Base-by-base conservation (phyloP, 2,888 invertebrate genomes). In the Drosophila mulleri region DNA sequence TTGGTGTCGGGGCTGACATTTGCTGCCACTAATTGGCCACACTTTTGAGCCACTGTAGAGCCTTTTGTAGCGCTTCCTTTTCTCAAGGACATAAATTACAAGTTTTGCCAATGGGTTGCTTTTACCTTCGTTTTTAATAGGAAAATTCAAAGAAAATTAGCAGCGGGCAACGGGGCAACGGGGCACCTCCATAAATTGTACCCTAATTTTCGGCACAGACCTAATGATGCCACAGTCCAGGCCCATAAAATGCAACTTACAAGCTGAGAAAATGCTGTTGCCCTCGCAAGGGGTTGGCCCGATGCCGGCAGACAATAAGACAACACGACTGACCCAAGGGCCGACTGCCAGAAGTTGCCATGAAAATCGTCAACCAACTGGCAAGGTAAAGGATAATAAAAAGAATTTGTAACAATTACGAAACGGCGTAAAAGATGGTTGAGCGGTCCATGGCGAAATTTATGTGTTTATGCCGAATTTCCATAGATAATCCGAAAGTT, bases 1-100 rank as follows among this genome's bases (percentile, higher is more conserved):
- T 1, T 37, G 3, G 23, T 63, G 26, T 23, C 48, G 35, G 29
- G 76, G 26, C 53, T 64, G 66, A 61, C 77, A 86, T 83, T 80
- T 80, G 71, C 79, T 65, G 89, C 89, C 87, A 82, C 80, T 89
- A 89, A 89, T 85, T 85, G 84, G 84, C 89, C 89, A 67, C 77
- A 71, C 62, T 84, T 80, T 69, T 59, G 35, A 50, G 58, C 48
- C 72, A 65, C 62, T 45, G 44, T 37, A 29, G 23, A 32, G 53
- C 48, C 56, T 54, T 71, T 66, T 80, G 53, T 67, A 48, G 32
- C 37, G 42, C 39, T 67, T 78, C 64, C 44, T 39, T 73, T 83
- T 89, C 89, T 77, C 84, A 89, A 89, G 67, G 37, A 64, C 87
- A 84, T 88, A 84, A 88, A 84, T 84, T 88, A 88, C 76, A 83